Conservation (phyloP, 2,797 vertebrate genomes). For the Hozukius guyotensis region DNA sequence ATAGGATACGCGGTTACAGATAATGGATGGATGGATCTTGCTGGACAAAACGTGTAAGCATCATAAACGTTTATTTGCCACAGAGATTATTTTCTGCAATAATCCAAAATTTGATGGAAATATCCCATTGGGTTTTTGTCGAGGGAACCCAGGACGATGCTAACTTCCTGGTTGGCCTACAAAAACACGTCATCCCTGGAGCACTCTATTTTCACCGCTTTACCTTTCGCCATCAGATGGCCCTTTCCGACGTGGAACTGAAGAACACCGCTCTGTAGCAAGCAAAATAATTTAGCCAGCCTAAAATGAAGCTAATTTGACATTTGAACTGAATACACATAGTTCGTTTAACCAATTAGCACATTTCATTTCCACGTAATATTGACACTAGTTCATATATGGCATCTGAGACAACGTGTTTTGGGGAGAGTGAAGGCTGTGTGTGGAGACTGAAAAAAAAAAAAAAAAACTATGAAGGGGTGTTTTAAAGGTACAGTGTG, state of each 20-base stretch:
- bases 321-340: too few species aligned
- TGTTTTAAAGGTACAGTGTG: not conserved
- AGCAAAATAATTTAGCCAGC: not conserved
- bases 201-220: not conserved
- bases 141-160: fast-evolving
- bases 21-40: too few species aligned
- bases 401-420: not conserved
- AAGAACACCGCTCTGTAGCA: not conserved
- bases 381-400: not conserved
- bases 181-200: too few species aligned
- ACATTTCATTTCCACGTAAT: not conserved
- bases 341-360: not conserved
- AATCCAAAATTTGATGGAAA: too few species aligned
- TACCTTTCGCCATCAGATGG: not conserved
- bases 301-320: not conserved
- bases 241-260: not conserved
- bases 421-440: not conserved
- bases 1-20: too few species aligned
- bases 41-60: too few species aligned
- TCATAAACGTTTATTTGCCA: too few species aligned
- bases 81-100: fast-evolving
- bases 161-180: too few species aligned
- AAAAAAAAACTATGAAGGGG: not conserved
- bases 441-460: not conserved
- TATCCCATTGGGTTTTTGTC: fast-evolving